These are phyloP conservation scores for Synanceia verrucosa DNA, from an alignment of 2,797 vertebrate species.

Conservation along the genomic window DNA sequence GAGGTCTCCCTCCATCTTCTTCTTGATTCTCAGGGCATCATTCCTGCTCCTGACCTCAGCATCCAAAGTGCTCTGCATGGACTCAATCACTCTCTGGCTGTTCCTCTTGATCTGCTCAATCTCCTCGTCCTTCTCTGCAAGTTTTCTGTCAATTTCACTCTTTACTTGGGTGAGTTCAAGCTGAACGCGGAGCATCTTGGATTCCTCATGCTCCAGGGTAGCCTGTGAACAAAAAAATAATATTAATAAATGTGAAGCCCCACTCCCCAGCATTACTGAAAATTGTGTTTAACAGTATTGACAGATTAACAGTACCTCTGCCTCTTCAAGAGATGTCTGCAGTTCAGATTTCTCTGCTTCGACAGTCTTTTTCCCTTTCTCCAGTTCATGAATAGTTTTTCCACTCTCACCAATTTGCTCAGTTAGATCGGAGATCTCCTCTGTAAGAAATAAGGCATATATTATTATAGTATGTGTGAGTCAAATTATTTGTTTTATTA, in stretches of 20 bases:
- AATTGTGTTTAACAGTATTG: neutral
- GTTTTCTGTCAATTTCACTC: conserved; percentile 87
- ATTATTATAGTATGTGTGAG: neutral
- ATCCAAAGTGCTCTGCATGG: conserved; percentile 88
- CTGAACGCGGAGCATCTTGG: conserved; percentile 89
- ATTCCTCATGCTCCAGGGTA: conserved; percentile 90
- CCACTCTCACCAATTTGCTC: conserved; percentile 89
- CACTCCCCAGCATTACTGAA: neutral
- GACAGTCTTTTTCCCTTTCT: conserved; percentile 87
- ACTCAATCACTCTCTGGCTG: conserved; percentile 86
- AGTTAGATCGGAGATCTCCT: conserved; percentile 91
- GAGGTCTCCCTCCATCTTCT: conserved; percentile 94
- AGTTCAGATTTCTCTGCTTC: conserved; percentile 88
- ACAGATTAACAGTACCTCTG: conserved; percentile 86
- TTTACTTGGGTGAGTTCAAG: conserved; percentile 91
- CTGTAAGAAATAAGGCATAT: conserved; percentile 58
- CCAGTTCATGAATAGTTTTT: conserved; percentile 89
- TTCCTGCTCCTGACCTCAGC: conserved; percentile 91
- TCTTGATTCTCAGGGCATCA: conserved; percentile 91
- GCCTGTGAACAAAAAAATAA: conserved; percentile 70
- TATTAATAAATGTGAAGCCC: neutral
- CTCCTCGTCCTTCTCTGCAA: conserved; percentile 92
- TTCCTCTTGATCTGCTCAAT: conserved; percentile 91
- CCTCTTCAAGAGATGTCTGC: conserved; percentile 89
- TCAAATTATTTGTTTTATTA: neutral